Evolutionary conservation across 2,888 invertebrate species (phyloP).

Genomic region (Xiphydria camelus): DNA sequence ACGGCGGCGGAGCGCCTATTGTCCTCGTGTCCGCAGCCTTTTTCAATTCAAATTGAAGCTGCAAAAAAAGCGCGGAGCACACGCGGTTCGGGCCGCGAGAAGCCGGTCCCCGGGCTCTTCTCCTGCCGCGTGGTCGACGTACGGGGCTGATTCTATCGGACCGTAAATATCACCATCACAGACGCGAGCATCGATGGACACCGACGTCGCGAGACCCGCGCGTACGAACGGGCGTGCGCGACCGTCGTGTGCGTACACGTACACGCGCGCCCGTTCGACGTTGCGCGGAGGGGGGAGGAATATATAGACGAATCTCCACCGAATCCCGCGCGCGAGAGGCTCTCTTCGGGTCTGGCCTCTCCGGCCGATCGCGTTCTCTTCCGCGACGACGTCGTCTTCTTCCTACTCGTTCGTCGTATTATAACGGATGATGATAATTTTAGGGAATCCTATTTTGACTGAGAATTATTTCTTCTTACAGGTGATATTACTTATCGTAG

Average conservation of each 20-base stretch:
- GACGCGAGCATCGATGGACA: conserved; percentile 18
- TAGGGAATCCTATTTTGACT: too few species aligned
- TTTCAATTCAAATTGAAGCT: conserved; percentile 56
- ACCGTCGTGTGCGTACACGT: not conserved
- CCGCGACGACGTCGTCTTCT: too few species aligned
- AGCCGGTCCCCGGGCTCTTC: conserved; percentile 32
- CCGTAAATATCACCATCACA: conserved; percentile 55
- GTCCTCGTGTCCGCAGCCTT: conserved; percentile 55
- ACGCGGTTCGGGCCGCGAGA: conserved; percentile 35
- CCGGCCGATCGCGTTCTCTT: too few species aligned
- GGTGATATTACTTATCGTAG: too few species aligned
- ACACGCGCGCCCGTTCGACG: not conserved
- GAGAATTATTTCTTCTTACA: too few species aligned
- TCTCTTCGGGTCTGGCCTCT: too few species aligned
- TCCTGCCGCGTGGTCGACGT: conserved; percentile 32
- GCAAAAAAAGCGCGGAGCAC: conserved; percentile 50
- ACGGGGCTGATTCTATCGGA: conserved; percentile 54
- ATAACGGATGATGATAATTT: too few species aligned
- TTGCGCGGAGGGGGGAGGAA: too few species aligned
- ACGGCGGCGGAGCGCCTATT: conserved; percentile 47
- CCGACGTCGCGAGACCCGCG: not conserved
- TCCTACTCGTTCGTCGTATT: too few species aligned
- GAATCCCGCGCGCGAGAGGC: too few species aligned
- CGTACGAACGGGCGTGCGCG: conserved; percentile 4
- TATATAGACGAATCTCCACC: too few species aligned